Conservation (phyloP, 2,888 invertebrate genomes). For the Ichneumoninae sp. region DNA sequence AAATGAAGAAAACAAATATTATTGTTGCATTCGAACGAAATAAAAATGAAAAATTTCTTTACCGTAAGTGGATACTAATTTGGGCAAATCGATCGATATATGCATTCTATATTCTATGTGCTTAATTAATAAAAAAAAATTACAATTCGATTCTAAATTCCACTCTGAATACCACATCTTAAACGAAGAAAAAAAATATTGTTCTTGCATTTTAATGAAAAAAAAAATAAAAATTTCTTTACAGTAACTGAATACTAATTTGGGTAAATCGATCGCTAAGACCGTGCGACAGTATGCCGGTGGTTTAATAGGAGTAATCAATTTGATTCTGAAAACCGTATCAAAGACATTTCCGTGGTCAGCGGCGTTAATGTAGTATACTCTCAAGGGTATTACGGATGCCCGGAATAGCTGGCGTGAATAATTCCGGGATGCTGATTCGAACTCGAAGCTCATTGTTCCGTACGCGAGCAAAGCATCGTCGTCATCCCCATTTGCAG, state of each 20-base stretch:
- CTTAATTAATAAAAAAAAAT: no score
- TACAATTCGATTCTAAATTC: no score
- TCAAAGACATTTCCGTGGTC: constrained; percentile 43
- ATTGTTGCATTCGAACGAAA: no score
- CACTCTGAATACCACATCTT: no score
- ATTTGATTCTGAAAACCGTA: constrained; percentile 25
- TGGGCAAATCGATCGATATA: not conserved
- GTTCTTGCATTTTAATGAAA: not conserved
- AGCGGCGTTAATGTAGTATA: constrained; percentile 51
- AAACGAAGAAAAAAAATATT: not conserved
- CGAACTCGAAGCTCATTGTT: constrained; percentile 51
- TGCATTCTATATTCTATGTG: no score
- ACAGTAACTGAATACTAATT: not conserved
- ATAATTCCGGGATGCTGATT: constrained; percentile 54
- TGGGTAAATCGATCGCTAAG: not conserved
- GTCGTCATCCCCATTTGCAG: constrained; percentile 43
- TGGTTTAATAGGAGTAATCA: constrained; percentile 29
- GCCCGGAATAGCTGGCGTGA: constrained; percentile 45
- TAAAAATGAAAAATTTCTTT: not conserved
- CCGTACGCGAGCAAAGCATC: constrained; percentile 42
- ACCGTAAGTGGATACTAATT: not conserved
- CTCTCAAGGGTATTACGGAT: constrained; percentile 50
- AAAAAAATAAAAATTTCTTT: not conserved
- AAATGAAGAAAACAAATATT: not conserved
- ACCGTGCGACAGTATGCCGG: not conserved